These are phyloP conservation scores for Siniperca scherzeri DNA, from an alignment of 2,797 vertebrate species.

Conservation along the genomic window DNA sequence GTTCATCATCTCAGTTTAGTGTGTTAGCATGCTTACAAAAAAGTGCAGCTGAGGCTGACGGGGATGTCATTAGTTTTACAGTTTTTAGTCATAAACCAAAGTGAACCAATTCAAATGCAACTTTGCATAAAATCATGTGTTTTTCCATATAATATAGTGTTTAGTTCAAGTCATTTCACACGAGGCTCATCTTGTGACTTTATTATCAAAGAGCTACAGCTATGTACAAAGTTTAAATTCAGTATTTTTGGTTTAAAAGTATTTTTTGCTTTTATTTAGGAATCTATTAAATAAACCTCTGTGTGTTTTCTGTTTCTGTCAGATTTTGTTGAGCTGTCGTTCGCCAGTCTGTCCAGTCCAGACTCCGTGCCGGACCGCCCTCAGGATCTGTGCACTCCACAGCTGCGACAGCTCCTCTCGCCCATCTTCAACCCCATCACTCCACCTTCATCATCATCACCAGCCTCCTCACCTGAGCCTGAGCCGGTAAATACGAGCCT, in stretches of 20 bases:
- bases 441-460: slow-evolving; percentile 42
- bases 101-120: no score
- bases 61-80: no score
- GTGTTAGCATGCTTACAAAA: no score
- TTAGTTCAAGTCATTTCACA: no score
- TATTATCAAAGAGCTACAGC: no score
- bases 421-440: slow-evolving; percentile 86
- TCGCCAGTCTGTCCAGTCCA: slow-evolving; percentile 56
- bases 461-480: slow-evolving; percentile 12
- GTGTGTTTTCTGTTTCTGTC: background rate
- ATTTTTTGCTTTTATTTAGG: background rate
- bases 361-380: slow-evolving; percentile 79
- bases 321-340: slow-evolving; percentile 77
- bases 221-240: no score
- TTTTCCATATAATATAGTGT: no score
- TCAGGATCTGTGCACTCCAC: slow-evolving; percentile 88
- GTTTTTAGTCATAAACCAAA: no score
- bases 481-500: slow-evolving; percentile 24
- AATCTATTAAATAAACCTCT: background rate
- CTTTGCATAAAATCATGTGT: no score
- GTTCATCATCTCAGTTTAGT: no score
- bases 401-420: slow-evolving; percentile 86
- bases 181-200: no score
- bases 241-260: background rate
- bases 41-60: no score